Evolutionary conservation across 2,797 vertebrate genomes (phyloP).

Genomic region (Rhynchonycteris naso): DNA sequence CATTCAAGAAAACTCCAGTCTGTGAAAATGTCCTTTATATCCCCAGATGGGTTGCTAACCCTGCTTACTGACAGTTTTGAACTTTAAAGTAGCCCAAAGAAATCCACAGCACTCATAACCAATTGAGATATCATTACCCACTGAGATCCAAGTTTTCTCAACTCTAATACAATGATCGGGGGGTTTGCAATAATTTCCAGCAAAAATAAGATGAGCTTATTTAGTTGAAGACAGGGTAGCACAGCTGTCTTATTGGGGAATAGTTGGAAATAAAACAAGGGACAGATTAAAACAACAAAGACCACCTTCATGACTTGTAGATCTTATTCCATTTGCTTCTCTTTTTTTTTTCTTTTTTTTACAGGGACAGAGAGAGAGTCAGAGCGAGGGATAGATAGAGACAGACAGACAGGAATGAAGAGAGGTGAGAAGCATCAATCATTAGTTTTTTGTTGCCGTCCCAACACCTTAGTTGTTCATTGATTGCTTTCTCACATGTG

Average conservation of each 20-base stretch:
- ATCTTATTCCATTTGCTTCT: not conserved
- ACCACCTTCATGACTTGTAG: not conserved
- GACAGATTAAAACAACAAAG: conserved; percentile 14
- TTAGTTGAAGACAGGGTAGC: not conserved
- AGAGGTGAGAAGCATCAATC: too few relatives aligned
- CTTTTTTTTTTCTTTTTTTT: too few relatives aligned
- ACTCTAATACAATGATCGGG: not conserved
- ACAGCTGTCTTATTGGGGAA: not conserved
- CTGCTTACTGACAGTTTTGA: not conserved
- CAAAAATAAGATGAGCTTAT: not conserved
- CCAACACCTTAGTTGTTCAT: too few relatives aligned
- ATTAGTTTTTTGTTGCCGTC: too few relatives aligned
- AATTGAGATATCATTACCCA: not conserved
- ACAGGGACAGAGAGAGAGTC: too few relatives aligned
- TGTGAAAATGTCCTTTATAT: not conserved
- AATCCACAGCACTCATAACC: not conserved
- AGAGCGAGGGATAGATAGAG: too few relatives aligned
- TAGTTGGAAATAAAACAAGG: not conserved
- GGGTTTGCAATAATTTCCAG: conserved; percentile 2
- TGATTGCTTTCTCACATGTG: too few relatives aligned
- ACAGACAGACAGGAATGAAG: too few relatives aligned
- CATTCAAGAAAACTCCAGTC: not conserved
- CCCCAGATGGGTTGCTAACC: not conserved
- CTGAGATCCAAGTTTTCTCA: not conserved
- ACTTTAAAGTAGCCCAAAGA: conserved; percentile 39